Evolutionary conservation across 2,888 invertebrate species (phyloP), one percentile per base, ranked within the genome.

Genomic region (Pollenia griseotomentosa): DNA sequence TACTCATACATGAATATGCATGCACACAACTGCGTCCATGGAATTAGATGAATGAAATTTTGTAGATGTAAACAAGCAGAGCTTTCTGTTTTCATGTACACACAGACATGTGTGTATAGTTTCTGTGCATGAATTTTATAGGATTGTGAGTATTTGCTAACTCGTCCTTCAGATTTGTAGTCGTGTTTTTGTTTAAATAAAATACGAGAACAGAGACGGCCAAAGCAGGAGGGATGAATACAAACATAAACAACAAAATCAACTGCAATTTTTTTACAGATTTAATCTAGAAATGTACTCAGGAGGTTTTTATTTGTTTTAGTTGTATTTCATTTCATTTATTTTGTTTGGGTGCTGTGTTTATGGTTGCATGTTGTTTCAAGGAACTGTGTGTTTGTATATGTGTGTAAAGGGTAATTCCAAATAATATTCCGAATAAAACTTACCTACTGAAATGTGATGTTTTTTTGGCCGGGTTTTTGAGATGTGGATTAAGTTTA

Each of bases 201-300:
- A 14, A 65, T 40, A 40, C 7, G 8, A 42, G 9, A 44, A 55
- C 40, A 71, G 51, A 65, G 53, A 53, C 23, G 71, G 51, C 59
- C 42, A 42, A 23, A 48, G 68, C 2, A 12, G 40, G 48, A 59
- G 44, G 42, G 59, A 51, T 48, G 63, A 33, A 78, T 42, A 48
- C 68, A 81, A 84, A 78, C 57, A 77, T 73, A 77, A 78, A 59
- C 63, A 86, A 71, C 75, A 80, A 80, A 77, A 80, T 77, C 75
- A 75, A 83, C 83, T 79, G 68, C 48, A 83, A 59, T 75, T 75
- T 77, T 66, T 73, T 61, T 53, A 73, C 68, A 78, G 84, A 87
- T 87, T 87, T 78, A 87, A 87, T 84, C 87, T 87, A 78, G 68
- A 84, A 81, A 84, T 84, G 78, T 87, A 78, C 78, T 87, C 84